A percentile compares a stretch with the other conserved stretches of the same genome.
Conservation (phyloP, 2,888 invertebrate genomes). For the Nebria brevicollis region DNA sequence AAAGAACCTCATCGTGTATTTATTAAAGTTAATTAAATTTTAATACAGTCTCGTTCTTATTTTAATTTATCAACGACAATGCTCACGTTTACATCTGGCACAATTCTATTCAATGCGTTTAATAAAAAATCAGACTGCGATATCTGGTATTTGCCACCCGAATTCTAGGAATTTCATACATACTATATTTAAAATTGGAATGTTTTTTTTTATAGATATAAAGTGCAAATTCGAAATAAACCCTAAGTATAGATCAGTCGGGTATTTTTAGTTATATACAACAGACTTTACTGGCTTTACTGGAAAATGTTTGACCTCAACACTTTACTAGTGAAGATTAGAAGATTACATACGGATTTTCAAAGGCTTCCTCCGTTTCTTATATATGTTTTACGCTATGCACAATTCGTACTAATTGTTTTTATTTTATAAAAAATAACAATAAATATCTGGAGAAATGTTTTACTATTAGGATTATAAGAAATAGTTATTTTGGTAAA, state of each 20-base stretch:
- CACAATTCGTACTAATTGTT: not conserved
- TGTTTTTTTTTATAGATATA: too few relatives aligned
- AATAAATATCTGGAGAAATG: not conserved
- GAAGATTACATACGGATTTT: slow-evolving; percentile 7
- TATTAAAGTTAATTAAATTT: not conserved
- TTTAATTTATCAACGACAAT: too few relatives aligned
- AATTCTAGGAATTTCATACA: too few relatives aligned
- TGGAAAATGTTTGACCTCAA: slow-evolving; percentile 36
- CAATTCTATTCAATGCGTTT: too few relatives aligned
- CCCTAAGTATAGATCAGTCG: too few relatives aligned
- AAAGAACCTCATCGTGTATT: not conserved
- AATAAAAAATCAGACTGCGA: too few relatives aligned
- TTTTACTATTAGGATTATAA: not conserved
- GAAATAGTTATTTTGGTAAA: not conserved
- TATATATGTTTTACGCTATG: too few relatives aligned
- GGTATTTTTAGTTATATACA: not conserved
- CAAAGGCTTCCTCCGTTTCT: slow-evolving; percentile 18
- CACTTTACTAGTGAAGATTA: slow-evolving; percentile 32
- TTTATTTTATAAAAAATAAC: too few relatives aligned
- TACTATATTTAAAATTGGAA: too few relatives aligned
- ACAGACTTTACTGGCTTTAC: not conserved
- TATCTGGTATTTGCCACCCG: too few relatives aligned
- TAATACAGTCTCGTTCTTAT: not conserved
- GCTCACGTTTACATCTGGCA: too few relatives aligned
- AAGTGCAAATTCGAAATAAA: too few relatives aligned